A percentile compares a stretch with the other conserved stretches of the same genome.
Conservation (phyloP, 2,888 invertebrate genomes). For the Nomada hirtipes region DNA sequence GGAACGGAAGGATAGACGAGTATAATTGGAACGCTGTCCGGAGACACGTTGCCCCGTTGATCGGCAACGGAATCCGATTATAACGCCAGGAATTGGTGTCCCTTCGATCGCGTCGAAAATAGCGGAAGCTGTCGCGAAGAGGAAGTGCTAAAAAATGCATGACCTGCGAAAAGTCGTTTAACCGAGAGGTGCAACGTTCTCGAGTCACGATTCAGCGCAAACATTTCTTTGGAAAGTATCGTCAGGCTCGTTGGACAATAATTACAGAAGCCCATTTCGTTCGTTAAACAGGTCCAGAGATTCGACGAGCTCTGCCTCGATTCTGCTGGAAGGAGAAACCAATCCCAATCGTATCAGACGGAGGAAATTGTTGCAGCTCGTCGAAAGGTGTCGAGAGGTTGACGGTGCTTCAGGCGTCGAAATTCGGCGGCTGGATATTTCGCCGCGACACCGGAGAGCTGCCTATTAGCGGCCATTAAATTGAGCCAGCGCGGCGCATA, state of each 20-base stretch:
- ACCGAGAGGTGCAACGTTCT: conserved; percentile 48
- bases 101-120: conserved; percentile 31
- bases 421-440: neutral
- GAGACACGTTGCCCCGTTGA: conserved; percentile 32
- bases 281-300: too few species aligned
- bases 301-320: too few species aligned
- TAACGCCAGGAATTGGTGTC: conserved; percentile 23
- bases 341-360: neutral
- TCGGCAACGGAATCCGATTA: conserved; percentile 49
- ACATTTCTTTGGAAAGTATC: too few species aligned
- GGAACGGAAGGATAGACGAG: neutral
- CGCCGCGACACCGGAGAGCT: neutral
- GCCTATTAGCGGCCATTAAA: conserved; percentile 48
- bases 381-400: too few species aligned
- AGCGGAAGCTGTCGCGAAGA: conserved; percentile 18
- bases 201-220: conserved; percentile 1
- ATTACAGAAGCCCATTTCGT: neutral
- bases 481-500: conserved; percentile 47
- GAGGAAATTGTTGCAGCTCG: too few species aligned
- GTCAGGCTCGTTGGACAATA: too few species aligned
- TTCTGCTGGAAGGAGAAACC: too few species aligned
- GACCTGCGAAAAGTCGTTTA: conserved; percentile 35
- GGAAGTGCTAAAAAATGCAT: conserved; percentile 52
- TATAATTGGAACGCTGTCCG: conserved; percentile 29
- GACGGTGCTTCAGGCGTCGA: conserved; percentile 5